Evolutionary conservation across 1,140 invertebrate genomes (phyloP).

Genomic region (Atta texana): DNA sequence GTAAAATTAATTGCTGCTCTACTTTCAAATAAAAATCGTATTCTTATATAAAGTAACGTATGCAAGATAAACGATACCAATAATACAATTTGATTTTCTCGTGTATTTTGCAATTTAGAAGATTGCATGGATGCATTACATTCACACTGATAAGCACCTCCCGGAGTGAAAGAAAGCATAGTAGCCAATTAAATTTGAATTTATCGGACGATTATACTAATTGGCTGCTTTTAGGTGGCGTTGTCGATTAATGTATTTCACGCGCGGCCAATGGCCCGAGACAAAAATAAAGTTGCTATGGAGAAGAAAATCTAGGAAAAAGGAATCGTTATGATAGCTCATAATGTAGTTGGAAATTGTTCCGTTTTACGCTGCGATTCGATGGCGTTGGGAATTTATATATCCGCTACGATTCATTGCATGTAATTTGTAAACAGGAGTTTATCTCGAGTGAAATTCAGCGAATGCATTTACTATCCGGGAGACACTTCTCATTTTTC

Average conservation of each 20-base stretch:
- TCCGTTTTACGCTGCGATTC: conserved; percentile 3
- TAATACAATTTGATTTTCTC: not conserved
- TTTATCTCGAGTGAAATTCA: conserved; percentile 38
- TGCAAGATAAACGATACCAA: not conserved
- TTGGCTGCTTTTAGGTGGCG: conserved; percentile 60
- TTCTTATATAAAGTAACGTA: not conserved
- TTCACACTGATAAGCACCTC: not conserved
- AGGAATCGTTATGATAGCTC: not conserved
- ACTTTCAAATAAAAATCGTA: not conserved
- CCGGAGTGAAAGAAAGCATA: conserved; percentile 19
- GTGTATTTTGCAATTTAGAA: not conserved
- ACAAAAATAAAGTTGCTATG: conserved; percentile 34
- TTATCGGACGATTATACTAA: conserved; percentile 73
- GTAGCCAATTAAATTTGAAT: conserved; percentile 73
- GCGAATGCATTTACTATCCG: not conserved
- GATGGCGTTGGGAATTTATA: conserved; percentile 15
- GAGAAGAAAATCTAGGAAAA: conserved; percentile 7
- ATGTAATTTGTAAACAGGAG: conserved; percentile 8
- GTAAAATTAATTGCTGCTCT: not conserved
- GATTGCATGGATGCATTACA: not conserved
- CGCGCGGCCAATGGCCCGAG: conserved; percentile 4
- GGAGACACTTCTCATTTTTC: conserved; percentile 25
- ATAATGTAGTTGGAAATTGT: conserved; percentile 7
- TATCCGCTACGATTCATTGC: not conserved
- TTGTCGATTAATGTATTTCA: conserved; percentile 59